Evolutionary conservation across 2,113 vertebrate genomes (phyloP).

Genomic region (Pongo pygmaeus): DNA sequence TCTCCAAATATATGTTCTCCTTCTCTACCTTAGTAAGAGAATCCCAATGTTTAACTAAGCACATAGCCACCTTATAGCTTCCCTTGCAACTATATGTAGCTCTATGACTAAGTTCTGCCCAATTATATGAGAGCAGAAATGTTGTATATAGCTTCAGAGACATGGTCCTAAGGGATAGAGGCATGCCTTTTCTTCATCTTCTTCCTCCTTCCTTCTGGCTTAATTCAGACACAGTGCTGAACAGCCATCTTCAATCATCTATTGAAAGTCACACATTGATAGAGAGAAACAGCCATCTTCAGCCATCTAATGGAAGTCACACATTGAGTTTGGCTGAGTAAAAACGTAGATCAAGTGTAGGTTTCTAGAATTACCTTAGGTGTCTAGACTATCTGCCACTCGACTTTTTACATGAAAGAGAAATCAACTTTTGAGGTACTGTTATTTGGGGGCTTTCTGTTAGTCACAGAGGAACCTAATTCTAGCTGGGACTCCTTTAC

Average conservation of each 20-base stretch:
- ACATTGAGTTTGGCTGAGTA: neutral
- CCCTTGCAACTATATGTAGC: neutral
- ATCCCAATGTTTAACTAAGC: neutral
- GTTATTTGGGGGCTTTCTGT: neutral
- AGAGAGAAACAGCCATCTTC: neutral
- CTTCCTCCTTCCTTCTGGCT: neutral
- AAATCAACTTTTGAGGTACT: neutral
- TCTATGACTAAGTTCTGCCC: neutral
- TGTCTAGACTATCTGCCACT: neutral
- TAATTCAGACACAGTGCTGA: neutral
- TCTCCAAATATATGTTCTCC: neutral
- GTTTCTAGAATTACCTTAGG: neutral
- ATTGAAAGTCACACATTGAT: neutral
- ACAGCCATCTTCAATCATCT: neutral
- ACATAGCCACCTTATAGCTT: neutral
- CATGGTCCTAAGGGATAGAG: neutral
- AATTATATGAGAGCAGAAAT: neutral
- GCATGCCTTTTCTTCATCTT: neutral
- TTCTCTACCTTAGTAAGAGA: neutral
- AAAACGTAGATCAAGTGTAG: neutral
- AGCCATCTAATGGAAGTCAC: too few relatives aligned
- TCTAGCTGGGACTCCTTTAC: neutral
- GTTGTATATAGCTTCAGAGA: neutral
- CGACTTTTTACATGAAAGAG: neutral
- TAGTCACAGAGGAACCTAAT: neutral